Base-by-base conservation (phyloP, 2,888 invertebrate species). In the Serrognathus titanus region DNA sequence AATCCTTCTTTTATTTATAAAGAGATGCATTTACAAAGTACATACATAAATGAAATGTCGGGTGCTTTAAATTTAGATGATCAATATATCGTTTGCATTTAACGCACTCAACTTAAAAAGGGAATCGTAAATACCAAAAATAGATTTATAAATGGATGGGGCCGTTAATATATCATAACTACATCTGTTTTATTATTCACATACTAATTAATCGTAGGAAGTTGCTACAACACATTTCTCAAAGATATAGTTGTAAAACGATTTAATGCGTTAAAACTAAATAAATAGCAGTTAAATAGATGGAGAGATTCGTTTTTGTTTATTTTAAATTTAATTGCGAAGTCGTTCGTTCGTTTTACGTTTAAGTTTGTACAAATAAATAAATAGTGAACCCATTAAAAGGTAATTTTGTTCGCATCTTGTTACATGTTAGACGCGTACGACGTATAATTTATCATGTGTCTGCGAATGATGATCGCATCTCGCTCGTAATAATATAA, bases 251-350 rank as follows among this genome's bases (percentile, higher is more conserved):
- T 16, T 43, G 20, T 43, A 43, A 43, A 43, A 43, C 43, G 43
- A 43, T 43, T 43, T 43, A 43, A 43, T 43, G 20, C 20, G 16
- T 31, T 20, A 11, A 43, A 43, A 43, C 10, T 43, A 43, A 43
- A 43, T 43, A 43, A 43, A 43, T 43, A 43, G 43, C 20, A 16
- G 43, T 43, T 43, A 10, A 16, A 20, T 43, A 43, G 43, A 43
- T 10, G 9, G 43, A 43, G 43, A 10, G 43, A 43, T 43, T 43
- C 16, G 16, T 43, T 43, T 43, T 43, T 43, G 57, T 53, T 58
- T 58, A 58, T 58, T 58, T 58, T 53, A 53, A 54, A 58, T 58
- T 58, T 58, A 58, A 58, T 58, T 58, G 57, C 57, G 41, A 37
- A 41, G 41, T 43, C 43, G 43, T 43, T 43, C 39, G 41, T 45